Evolutionary conservation across 2,888 invertebrate species (phyloP).

Genomic region (Synanthedon vespiformis): DNA sequence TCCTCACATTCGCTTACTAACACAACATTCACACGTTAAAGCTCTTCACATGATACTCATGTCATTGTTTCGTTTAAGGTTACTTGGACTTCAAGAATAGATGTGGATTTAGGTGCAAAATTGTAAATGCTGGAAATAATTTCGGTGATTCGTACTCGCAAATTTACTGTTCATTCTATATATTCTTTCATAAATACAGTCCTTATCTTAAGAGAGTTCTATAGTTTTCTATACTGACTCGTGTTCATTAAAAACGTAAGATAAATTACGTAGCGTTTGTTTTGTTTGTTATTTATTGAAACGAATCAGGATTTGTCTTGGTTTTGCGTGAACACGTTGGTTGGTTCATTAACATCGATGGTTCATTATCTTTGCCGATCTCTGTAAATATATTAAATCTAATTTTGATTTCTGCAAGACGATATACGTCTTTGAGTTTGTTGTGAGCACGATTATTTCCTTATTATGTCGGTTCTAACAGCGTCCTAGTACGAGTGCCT

Average conservation of each 20-base stretch:
- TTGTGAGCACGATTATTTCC: slow-evolving; percentile 28
- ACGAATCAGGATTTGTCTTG: no score
- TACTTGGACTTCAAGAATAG: slow-evolving; percentile 69
- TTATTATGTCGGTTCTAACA: slow-evolving; percentile 46
- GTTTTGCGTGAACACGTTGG: no score
- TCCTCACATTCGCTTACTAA: slow-evolving; percentile 51
- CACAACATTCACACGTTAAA: slow-evolving; percentile 31
- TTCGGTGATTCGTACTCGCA: slow-evolving; percentile 16
- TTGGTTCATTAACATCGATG: no score
- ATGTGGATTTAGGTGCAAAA: slow-evolving; percentile 60
- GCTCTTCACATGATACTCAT: slow-evolving; percentile 20
- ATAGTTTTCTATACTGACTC: slow-evolving; percentile 2
- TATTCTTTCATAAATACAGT: slow-evolving; percentile 26
- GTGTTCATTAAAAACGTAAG: neutral
- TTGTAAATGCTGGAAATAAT: slow-evolving; percentile 57
- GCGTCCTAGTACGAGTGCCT: slow-evolving; percentile 69
- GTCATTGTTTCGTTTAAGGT: slow-evolving; percentile 33
- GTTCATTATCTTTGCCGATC: neutral
- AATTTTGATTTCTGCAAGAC: neutral
- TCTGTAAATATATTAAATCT: neutral
- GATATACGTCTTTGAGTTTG: neutral
- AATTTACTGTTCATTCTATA: slow-evolving; percentile 10
- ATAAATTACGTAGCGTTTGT: no score
- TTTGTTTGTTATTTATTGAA: no score
- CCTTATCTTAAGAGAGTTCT: slow-evolving; percentile 2